Conservation (phyloP, 37 sponge, comb jelly and placozoan genomes). For the Theonella swinhoei region DNA sequence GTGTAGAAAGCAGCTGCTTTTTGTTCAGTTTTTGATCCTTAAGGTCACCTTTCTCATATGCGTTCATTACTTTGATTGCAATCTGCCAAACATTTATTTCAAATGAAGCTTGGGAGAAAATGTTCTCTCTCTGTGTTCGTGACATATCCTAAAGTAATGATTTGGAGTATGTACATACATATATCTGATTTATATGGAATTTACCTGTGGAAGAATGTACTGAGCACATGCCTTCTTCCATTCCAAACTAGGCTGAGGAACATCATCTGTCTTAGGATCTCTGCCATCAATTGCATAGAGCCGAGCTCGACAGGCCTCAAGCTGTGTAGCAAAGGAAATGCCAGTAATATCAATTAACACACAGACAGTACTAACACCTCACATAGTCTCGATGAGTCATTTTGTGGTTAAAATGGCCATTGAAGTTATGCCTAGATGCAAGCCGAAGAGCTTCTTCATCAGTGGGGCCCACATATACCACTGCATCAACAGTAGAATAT, state of each 20-base stretch:
- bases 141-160: slow-evolving; percentile 9
- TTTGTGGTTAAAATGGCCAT: slow-evolving; percentile 34
- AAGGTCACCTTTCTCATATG: not conserved
- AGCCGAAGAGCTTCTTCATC: slow-evolving; percentile 44
- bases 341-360: no score
- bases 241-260: not conserved
- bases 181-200: no score
- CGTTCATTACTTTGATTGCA: not conserved
- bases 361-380: no score
- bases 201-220: not conserved
- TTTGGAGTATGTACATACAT: not conserved
- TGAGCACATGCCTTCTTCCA: not conserved
- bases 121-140: slow-evolving; percentile 14
- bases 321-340: no score
- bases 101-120: slow-evolving; percentile 6
- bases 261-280: no score
- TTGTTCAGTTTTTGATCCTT: slow-evolving; percentile 15
- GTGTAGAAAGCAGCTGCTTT: slow-evolving; percentile 2
- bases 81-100: not conserved
- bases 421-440: slow-evolving; percentile 38
- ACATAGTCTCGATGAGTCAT: slow-evolving; percentile 51
- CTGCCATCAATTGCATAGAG: no score
- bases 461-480: slow-evolving; percentile 29
- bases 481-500: not conserved
- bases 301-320: no score